phyloP scores from a whole-genome alignment of 2,797 vertebrate species.

The Etheostoma nigrum region DNA sequence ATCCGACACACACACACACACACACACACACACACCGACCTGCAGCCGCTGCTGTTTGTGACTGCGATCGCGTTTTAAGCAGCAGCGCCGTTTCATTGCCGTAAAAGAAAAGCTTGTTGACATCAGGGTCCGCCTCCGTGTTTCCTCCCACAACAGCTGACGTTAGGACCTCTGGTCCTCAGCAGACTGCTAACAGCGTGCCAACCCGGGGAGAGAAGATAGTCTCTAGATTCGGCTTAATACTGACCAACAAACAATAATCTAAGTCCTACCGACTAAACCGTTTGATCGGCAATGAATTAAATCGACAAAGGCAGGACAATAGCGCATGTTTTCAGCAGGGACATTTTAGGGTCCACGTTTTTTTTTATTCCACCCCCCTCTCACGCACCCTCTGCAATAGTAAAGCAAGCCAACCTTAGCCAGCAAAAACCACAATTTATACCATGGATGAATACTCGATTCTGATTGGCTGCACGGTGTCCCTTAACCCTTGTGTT shows the following conservation, averaged over 20 bases:
- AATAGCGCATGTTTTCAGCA: constrained; percentile 9
- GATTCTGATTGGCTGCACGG: too few relatives aligned
- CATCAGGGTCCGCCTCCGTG: constrained; percentile 52
- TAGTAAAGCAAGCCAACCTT: too few relatives aligned
- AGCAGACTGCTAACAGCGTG: background rate
- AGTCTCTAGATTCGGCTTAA: background rate
- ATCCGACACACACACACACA: constrained; percentile 13
- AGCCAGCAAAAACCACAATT: too few relatives aligned
- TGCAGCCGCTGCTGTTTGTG: constrained; percentile 11
- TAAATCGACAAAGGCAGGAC: background rate
- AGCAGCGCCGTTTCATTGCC: constrained; percentile 35
- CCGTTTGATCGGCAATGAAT: background rate
- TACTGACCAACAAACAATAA: background rate
- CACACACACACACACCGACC: background rate
- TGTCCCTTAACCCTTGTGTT: too few relatives aligned
- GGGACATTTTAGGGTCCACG: background rate
- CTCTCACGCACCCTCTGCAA: background rate
- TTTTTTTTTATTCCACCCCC: background rate
- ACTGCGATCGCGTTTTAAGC: constrained; percentile 3
- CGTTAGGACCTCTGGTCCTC: background rate
- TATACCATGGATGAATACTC: too few relatives aligned
- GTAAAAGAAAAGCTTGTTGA: background rate
- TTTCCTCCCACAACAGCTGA: constrained; percentile 53
- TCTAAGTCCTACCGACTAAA: background rate
- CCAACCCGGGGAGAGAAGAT: background rate